Percentiles rank a stretch among this genome's conserved stretches.
Evolutionary conservation across 2,888 invertebrate species (phyloP).

Genomic region (Caenorhabditis zanzibari): DNA sequence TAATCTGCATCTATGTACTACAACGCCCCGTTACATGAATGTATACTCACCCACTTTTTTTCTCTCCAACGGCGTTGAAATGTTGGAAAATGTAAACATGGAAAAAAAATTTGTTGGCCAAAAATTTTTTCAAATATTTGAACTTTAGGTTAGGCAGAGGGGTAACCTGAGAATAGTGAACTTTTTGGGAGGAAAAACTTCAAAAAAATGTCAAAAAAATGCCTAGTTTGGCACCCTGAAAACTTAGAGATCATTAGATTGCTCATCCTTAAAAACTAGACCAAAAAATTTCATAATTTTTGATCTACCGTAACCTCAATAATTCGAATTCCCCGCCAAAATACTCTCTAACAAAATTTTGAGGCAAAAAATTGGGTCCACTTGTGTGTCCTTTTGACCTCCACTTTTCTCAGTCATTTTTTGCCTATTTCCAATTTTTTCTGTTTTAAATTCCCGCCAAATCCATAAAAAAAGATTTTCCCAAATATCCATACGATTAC

Average conservation of each 20-base stretch:
- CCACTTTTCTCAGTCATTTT: too few species aligned
- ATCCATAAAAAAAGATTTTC: too few species aligned
- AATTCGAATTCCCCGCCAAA: too few species aligned
- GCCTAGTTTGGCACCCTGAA: too few species aligned
- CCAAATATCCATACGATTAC: too few species aligned
- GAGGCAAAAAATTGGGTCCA: too few species aligned
- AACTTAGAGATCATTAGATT: not conserved
- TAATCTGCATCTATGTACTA: constrained; percentile 48
- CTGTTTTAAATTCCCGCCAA: too few species aligned
- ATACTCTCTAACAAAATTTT: too few species aligned
- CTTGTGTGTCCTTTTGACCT: too few species aligned
- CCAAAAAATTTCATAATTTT: not conserved
- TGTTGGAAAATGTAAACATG: not conserved
- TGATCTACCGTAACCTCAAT: too few species aligned
- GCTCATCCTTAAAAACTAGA: not conserved
- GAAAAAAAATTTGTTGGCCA: not conserved
- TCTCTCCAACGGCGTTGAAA: not conserved
- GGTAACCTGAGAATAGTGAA: constrained; percentile 18
- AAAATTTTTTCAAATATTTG: constrained; percentile 39
- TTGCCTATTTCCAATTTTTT: too few species aligned
- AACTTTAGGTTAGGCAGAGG: constrained; percentile 8
- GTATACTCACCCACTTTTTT: not conserved
- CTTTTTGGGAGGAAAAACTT: not conserved
- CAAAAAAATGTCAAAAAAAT: not conserved
- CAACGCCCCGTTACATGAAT: constrained; percentile 4